Percentiles rank a stretch among this genome's conserved stretches.
Conservation (phyloP, 2,888 invertebrate genomes). For the Dorcus parallelipipedus region DNA sequence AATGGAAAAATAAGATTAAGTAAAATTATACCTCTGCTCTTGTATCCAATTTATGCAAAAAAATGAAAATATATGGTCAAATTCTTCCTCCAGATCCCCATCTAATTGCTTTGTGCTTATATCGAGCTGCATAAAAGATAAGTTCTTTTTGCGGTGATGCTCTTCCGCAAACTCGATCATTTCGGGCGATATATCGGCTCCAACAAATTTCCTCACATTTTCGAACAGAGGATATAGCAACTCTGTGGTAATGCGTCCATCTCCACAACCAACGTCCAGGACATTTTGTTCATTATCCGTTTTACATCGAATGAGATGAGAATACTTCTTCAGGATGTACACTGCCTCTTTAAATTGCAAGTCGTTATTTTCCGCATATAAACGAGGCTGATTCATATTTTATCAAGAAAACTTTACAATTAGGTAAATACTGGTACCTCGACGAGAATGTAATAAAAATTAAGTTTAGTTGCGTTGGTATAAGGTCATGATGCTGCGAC, state of each 20-base stretch:
- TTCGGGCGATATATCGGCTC: slow-evolving; percentile 65
- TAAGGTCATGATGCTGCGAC: no score
- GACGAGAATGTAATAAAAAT: no score
- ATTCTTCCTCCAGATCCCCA: slow-evolving; percentile 50
- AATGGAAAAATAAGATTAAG: no score
- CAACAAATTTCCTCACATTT: slow-evolving; percentile 55
- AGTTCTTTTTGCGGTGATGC: slow-evolving; percentile 45
- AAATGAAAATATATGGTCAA: slow-evolving; percentile 72
- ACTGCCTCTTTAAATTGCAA: slow-evolving; percentile 66
- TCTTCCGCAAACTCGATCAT: slow-evolving; percentile 62
- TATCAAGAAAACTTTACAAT: neutral
- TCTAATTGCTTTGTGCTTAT: slow-evolving; percentile 55
- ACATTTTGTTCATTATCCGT: slow-evolving; percentile 52
- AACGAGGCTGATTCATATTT: slow-evolving; percentile 60
- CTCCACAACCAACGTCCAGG: slow-evolving; percentile 73
- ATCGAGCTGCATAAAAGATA: slow-evolving; percentile 55
- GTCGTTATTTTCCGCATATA: slow-evolving; percentile 66
- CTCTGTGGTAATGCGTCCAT: slow-evolving; percentile 66
- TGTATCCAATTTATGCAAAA: slow-evolving; percentile 79
- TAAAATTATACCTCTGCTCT: slow-evolving; percentile 60
- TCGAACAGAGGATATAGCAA: slow-evolving; percentile 59
- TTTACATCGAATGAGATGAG: slow-evolving; percentile 51
- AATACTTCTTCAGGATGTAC: slow-evolving; percentile 63
- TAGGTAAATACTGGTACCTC: no score
- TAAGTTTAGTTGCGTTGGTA: no score